Base-by-base conservation (phyloP, 1,140 invertebrate species). In the Episyrphus balteatus region DNA sequence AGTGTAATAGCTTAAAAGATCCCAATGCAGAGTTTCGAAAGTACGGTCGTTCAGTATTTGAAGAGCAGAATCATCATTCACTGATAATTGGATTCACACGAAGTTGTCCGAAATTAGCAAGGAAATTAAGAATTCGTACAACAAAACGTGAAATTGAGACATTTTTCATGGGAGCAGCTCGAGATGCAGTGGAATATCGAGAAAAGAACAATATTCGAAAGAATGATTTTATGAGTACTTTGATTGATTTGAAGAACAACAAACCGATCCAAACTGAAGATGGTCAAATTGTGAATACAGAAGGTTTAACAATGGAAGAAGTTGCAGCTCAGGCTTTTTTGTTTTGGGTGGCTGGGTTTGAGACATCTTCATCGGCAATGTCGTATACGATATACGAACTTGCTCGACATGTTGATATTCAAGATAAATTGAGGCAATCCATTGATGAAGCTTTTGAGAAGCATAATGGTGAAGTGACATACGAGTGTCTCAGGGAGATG, bases 321-420 rank as follows among this genome's bases (percentile, higher is more conserved):
- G 19, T 68, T 10, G 61, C 57, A 9, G 60, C 75, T 52, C 55
- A 77, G 66, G 51, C 74, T 48, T 55, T 70, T 56, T 14, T 68
- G 43, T 71, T 81, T 57, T 77, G 61, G 55, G 42, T 74, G 1
- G 77, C 77, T 42, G 76, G 78, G 14, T 80, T 73, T 51, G 81
- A 81, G 49, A 82, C 80, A 0, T 77, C 77, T 11, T 70, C 73
- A 9, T 72, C 69, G 39, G 57, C 73, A 2, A 59, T 81, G 32
- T 59, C 65, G 12, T 73, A 67, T 44, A 59, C 68, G 0, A 52
- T 69, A 19, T 71, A 62, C 44, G 67, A 71, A 47, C 58, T 82
- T 32, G 74, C 77, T 2, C 61, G 62, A 5, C 62, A 80, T 56
- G 67, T 61, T 13, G 66, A 73, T 5, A 56, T 74, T 32, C 80